Conservation (phyloP, 1,140 invertebrate genomes). For the Calephelis nemesis region DNA sequence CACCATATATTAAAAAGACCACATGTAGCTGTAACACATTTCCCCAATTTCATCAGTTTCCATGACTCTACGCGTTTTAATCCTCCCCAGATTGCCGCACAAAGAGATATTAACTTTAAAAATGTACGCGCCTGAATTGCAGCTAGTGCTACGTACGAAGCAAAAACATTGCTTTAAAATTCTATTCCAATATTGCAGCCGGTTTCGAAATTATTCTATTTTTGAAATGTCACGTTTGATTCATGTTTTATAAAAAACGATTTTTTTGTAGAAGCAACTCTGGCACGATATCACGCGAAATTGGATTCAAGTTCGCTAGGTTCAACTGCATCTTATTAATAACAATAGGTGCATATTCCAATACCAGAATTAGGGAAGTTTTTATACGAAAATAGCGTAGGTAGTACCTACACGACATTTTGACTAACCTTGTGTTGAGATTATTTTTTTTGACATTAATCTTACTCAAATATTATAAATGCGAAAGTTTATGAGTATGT, state of each 20-base stretch:
- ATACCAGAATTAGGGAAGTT: too few relatives aligned
- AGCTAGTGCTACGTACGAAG: conserved; percentile 13
- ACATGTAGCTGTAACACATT: not conserved
- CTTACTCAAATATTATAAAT: too few relatives aligned
- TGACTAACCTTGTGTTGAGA: too few relatives aligned
- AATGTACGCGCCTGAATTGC: conserved; percentile 51
- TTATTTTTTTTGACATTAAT: too few relatives aligned
- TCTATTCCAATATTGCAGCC: conserved; percentile 16
- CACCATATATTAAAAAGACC: not conserved
- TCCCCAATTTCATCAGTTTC: conserved; percentile 1
- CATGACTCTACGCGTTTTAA: conserved; percentile 26
- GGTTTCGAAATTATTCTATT: conserved; percentile 13
- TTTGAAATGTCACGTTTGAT: conserved; percentile 16
- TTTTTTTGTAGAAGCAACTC: conserved; percentile 16
- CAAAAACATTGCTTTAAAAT: conserved; percentile 20
- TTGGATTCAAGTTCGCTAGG: too few relatives aligned
- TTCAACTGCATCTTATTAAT: too few relatives aligned
- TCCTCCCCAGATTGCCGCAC: conserved; percentile 33
- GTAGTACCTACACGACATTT: too few relatives aligned
- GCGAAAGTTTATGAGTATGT: too few relatives aligned
- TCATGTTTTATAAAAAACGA: conserved; percentile 13
- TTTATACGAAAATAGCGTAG: too few relatives aligned
- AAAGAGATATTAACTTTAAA: conserved; percentile 40
- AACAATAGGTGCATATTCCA: too few relatives aligned
- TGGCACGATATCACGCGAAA: too few relatives aligned